Conservation (phyloP, 2,797 vertebrate genomes). For the Agapornis canus region DNA sequence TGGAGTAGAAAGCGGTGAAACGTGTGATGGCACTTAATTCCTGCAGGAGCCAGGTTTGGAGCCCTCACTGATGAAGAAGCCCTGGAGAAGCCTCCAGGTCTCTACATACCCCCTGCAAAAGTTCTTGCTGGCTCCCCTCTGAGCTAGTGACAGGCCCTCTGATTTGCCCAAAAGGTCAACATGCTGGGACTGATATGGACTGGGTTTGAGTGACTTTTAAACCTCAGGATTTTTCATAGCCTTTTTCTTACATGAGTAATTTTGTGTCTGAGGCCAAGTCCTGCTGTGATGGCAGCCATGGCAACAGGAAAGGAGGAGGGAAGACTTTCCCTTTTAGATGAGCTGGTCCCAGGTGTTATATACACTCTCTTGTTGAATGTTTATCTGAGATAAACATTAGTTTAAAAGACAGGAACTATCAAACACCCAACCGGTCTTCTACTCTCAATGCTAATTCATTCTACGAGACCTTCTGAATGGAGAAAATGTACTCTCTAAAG, state of each 20-base stretch:
- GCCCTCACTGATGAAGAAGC: not conserved
- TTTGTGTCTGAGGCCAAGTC: conserved; percentile 2
- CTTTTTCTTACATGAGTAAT: not conserved
- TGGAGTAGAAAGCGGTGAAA: not conserved
- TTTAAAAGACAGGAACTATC: not conserved
- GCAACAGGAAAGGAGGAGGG: not conserved
- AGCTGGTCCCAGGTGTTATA: conserved; percentile 11
- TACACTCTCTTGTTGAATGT: not conserved
- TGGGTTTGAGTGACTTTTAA: not conserved
- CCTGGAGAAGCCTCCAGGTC: not conserved
- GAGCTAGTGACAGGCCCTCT: not conserved
- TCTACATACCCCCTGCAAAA: accelerated
- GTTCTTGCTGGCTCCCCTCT: not conserved
- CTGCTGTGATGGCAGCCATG: conserved; percentile 29
- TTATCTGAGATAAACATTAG: not conserved
- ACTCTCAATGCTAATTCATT: not conserved
- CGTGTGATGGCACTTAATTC: not conserved
- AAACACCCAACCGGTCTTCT: not conserved
- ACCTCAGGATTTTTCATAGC: conserved; percentile 1
- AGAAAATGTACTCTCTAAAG: not conserved
- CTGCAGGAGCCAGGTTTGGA: not conserved
- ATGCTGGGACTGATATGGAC: not conserved
- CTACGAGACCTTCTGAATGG: not conserved
- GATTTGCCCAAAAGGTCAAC: not conserved
- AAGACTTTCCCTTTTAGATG: conserved; percentile 7